Percentiles rank a stretch among this genome's conserved stretches.
Evolutionary conservation across 1,140 invertebrate genomes (phyloP).

Genomic region (Cyrtorhinus lividipennis): DNA sequence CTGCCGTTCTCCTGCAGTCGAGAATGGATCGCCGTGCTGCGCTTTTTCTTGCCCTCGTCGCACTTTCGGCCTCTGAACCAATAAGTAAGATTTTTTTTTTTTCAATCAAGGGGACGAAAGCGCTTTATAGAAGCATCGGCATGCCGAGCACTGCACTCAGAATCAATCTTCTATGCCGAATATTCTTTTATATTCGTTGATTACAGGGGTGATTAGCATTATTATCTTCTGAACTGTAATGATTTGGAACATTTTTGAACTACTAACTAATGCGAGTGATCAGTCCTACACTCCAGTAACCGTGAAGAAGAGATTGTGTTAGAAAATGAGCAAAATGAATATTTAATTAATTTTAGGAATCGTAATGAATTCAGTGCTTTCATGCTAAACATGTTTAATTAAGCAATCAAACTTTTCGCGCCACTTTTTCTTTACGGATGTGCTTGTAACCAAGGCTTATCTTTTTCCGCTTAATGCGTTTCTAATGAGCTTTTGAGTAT

Average conservation of each 20-base stretch:
- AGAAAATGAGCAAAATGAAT: no score
- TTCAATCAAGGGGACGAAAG: neutral
- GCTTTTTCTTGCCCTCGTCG: neutral
- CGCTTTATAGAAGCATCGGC: neutral
- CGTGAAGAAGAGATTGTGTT: no score
- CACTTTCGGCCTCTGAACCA: neutral
- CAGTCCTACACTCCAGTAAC: no score
- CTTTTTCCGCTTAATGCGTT: no score
- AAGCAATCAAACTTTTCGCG: no score
- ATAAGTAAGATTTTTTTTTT: slow-evolving; percentile 1
- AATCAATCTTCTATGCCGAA: neutral
- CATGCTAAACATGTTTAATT: no score
- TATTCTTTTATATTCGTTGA: neutral
- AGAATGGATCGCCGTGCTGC: neutral
- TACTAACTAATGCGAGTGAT: neutral
- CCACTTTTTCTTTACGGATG: no score
- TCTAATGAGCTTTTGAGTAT: no score
- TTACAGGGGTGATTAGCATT: neutral
- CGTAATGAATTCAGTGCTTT: no score
- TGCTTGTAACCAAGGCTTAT: no score
- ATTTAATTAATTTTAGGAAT: no score
- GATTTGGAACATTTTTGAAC: neutral
- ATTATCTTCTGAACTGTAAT: neutral
- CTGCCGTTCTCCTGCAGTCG: neutral
- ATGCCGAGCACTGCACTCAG: neutral